These are phyloP conservation scores for Liodrosophila aerea DNA, from an alignment of 2,888 invertebrate species.

Conservation along the genomic window DNA sequence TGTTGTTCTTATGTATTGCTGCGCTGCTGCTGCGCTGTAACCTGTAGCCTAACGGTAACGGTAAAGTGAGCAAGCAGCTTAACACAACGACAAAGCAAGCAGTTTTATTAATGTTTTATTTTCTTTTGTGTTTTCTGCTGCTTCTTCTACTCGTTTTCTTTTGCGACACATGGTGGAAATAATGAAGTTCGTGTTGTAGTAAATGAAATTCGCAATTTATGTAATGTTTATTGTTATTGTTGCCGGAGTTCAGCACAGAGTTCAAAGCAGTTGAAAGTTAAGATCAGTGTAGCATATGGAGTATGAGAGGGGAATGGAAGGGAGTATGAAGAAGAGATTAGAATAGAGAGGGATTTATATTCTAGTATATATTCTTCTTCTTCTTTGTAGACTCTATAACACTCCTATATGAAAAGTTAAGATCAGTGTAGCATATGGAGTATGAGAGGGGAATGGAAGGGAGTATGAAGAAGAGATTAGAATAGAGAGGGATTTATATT, in stretches of 20 bases:
- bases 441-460: too few relatives aligned
- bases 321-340: too few relatives aligned
- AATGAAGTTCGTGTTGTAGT: slow-evolving; percentile 31
- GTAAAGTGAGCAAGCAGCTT: slow-evolving; percentile 58
- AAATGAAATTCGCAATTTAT: slow-evolving; percentile 73
- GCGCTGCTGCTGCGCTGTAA: slow-evolving; percentile 55
- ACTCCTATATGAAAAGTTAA: too few relatives aligned
- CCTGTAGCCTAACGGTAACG: slow-evolving; percentile 66
- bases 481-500: too few relatives aligned
- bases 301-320: too few relatives aligned
- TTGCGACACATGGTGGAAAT: slow-evolving; percentile 33
- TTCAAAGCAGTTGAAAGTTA: slow-evolving; percentile 16
- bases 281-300: slow-evolving; percentile 7
- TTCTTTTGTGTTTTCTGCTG: not conserved
- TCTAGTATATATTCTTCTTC: not conserved
- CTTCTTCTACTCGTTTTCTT: slow-evolving; percentile 1
- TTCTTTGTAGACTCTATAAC: too few relatives aligned
- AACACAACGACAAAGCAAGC: slow-evolving; percentile 28
- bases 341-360: too few relatives aligned
- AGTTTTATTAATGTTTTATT: slow-evolving; percentile 26
- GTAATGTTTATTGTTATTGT: slow-evolving; percentile 47
- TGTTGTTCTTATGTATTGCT: slow-evolving; percentile 29
- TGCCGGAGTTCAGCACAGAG: slow-evolving; percentile 31
- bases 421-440: too few relatives aligned
- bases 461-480: too few relatives aligned